A percentile compares a stretch with the other conserved stretches of the same genome.
These are phyloP conservation scores for Bombus soroeensis DNA, from an alignment of 1,140 invertebrate genomes.

Conservation along the genomic window DNA sequence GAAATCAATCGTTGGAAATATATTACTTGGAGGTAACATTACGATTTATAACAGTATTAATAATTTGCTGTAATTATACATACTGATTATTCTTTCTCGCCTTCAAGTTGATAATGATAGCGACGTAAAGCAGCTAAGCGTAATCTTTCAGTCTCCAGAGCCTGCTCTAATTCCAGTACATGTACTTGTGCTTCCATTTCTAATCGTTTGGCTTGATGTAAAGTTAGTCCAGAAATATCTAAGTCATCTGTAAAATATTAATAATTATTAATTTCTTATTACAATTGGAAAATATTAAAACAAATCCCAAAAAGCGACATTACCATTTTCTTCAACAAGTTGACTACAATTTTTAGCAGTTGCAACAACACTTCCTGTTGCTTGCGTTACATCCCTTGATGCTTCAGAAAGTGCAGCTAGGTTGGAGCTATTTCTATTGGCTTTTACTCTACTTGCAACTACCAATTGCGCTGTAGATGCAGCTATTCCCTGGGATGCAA, in stretches of 20 bases:
- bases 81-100: slow-evolving; percentile 84
- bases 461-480: slow-evolving; percentile 98
- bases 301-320: neutral
- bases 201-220: slow-evolving; percentile 96
- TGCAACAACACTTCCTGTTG: slow-evolving; percentile 96
- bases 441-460: slow-evolving; percentile 96
- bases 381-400: slow-evolving; percentile 93
- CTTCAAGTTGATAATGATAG: slow-evolving; percentile 95
- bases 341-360: slow-evolving; percentile 94
- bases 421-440: slow-evolving; percentile 91
- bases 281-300: neutral
- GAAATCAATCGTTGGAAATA: neutral
- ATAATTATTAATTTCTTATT: neutral
- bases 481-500: slow-evolving; percentile 98
- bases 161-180: slow-evolving; percentile 95
- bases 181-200: slow-evolving; percentile 98
- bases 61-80: neutral
- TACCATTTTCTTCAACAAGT: slow-evolving; percentile 93
- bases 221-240: slow-evolving; percentile 93
- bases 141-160: slow-evolving; percentile 93
- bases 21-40: neutral
- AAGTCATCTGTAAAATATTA: slow-evolving; percentile 88
- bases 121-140: slow-evolving; percentile 92
- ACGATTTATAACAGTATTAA: neutral
- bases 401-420: slow-evolving; percentile 91